These are phyloP conservation scores for Molorchus minor DNA, from an alignment of 2,888 invertebrate genomes.

Conservation along the genomic window DNA sequence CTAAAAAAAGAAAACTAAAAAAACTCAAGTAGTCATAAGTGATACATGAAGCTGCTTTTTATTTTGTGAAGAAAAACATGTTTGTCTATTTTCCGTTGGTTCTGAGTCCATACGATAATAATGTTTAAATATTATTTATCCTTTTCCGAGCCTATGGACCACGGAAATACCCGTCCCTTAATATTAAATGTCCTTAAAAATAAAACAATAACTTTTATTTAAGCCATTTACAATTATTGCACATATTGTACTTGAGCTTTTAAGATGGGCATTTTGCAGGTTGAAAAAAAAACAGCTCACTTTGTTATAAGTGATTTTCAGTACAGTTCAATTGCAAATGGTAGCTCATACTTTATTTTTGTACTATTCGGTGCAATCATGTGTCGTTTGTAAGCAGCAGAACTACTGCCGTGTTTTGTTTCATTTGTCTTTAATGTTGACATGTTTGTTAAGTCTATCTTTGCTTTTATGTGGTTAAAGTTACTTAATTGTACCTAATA, in stretches of 20 bases:
- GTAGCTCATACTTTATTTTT: constrained; percentile 17
- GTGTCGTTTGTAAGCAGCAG: constrained; percentile 26
- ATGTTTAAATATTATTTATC: constrained; percentile 52
- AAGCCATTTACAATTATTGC: constrained; percentile 18
- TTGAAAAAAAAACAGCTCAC: neutral
- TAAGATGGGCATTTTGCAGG: neutral
- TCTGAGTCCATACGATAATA: constrained; percentile 56
- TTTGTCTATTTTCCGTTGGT: constrained; percentile 55
- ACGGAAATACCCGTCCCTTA: constrained; percentile 64
- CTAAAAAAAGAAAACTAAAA: neutral
- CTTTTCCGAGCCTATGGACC: constrained; percentile 64
- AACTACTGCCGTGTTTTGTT: constrained; percentile 30
- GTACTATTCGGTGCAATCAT: constrained; percentile 19
- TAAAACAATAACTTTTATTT: constrained; percentile 23
- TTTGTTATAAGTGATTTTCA: neutral
- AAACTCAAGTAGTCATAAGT: neutral
- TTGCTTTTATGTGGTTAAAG: constrained; percentile 57
- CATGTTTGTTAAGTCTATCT: constrained; percentile 47
- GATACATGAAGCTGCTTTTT: constrained; percentile 18
- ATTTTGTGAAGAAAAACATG: constrained; percentile 18
- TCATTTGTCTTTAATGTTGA: constrained; percentile 46
- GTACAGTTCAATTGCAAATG: constrained; percentile 22
- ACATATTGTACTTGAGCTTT: constrained; percentile 4
- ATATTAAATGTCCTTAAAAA: constrained; percentile 33
- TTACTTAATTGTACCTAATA: constrained; percentile 60